These are phyloP conservation scores for Centropus unirufus DNA, from an alignment of 2,113 vertebrate genomes.

Conservation along the genomic window DNA sequence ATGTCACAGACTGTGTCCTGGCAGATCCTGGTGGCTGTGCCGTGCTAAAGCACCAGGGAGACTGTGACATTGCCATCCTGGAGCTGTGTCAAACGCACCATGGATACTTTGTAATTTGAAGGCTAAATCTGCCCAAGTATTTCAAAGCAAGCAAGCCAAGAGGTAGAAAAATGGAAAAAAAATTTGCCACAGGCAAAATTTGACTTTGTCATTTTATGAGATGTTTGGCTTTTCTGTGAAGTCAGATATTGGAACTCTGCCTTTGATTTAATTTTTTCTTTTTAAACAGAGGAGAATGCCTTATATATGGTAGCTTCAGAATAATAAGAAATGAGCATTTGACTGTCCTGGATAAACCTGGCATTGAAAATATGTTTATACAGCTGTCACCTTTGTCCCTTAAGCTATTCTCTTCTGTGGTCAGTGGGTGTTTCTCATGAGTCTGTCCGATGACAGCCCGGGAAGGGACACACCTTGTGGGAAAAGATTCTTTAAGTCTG, in stretches of 20 bases:
- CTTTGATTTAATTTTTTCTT: background rate
- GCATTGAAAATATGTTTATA: slow-evolving; percentile 46
- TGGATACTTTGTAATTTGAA: slow-evolving; percentile 67
- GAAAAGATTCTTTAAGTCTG: slow-evolving; percentile 50
- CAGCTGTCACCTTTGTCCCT: slow-evolving; percentile 63
- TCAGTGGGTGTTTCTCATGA: slow-evolving; percentile 33
- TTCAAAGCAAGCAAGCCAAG: background rate
- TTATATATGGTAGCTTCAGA: background rate
- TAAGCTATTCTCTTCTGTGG: slow-evolving; percentile 48
- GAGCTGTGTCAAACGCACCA: slow-evolving; percentile 40
- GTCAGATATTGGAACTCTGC: background rate
- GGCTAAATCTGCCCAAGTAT: slow-evolving; percentile 54
- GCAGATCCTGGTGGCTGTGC: background rate
- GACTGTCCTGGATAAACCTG: slow-evolving; percentile 34
- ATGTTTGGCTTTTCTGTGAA: background rate
- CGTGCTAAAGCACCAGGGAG: background rate
- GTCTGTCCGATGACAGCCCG: background rate
- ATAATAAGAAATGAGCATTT: background rate
- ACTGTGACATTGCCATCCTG: slow-evolving; percentile 2
- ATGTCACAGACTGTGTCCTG: background rate
- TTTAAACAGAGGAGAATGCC: background rate
- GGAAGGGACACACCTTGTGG: slow-evolving; percentile 65
- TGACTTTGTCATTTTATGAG: background rate
- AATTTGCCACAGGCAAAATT: slow-evolving; percentile 18
- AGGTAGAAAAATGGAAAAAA: slow-evolving; percentile 31